phyloP scores from a whole-genome alignment of 1,140 invertebrate genomes.

The Drosophila simulans region DNA sequence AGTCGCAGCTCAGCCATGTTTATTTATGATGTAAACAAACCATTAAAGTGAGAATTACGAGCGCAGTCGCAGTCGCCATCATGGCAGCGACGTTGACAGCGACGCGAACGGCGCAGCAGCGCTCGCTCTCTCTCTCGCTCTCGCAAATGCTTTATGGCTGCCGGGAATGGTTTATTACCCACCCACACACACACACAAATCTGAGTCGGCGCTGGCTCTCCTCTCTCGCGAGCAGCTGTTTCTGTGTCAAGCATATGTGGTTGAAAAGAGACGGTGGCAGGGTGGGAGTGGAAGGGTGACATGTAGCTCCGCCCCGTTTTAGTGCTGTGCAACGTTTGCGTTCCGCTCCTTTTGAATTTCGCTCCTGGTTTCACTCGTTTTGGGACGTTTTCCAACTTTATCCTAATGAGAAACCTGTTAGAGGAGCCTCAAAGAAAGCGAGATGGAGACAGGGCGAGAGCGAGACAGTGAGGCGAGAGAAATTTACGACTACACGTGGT shows the following conservation, averaged over 20 bases:
- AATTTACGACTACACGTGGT: constrained; percentile 77
- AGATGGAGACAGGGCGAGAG: constrained; percentile 28
- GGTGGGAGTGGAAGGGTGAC: constrained; percentile 52
- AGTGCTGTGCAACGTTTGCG: constrained; percentile 58
- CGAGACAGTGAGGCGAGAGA: constrained; percentile 44
- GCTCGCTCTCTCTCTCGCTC: constrained; percentile 35
- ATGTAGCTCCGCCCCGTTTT: constrained; percentile 67
- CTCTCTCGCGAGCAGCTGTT: constrained; percentile 69
- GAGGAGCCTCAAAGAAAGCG: constrained; percentile 45
- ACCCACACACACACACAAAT: constrained; percentile 17
- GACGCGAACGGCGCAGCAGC: constrained; percentile 39
- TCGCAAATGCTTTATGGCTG: constrained; percentile 81
- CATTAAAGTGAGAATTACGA: constrained; percentile 84
- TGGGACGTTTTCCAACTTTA: constrained; percentile 50
- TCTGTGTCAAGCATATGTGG: constrained; percentile 71
- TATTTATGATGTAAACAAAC: constrained; percentile 85
- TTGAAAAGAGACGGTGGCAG: constrained; percentile 58
- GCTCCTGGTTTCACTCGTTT: neutral
- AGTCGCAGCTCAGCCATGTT: constrained; percentile 74
- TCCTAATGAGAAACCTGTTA: constrained; percentile 81
- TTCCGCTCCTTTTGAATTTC: constrained; percentile 5
- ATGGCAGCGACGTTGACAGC: constrained; percentile 56
- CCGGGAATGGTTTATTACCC: constrained; percentile 82
- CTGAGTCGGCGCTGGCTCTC: constrained; percentile 54
- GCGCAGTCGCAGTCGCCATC: constrained; percentile 78